Percentiles rank a stretch among this genome's conserved stretches.
Evolutionary conservation across 2,797 vertebrate species (phyloP).

Genomic region (Bucorvus abyssinicus): DNA sequence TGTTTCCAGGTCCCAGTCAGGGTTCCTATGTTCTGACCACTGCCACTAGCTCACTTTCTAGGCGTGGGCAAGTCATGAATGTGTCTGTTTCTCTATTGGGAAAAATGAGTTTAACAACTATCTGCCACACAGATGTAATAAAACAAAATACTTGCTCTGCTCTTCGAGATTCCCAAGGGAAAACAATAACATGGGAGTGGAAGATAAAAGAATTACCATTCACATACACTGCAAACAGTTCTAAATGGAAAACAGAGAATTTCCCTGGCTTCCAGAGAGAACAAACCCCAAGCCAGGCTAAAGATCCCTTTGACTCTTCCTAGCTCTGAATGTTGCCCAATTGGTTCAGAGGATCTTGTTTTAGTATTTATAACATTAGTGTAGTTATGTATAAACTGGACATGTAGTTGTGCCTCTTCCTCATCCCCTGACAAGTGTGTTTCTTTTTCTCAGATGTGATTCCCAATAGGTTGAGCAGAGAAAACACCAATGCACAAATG

Average conservation of each 20-base stretch:
- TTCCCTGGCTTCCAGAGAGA: neutral
- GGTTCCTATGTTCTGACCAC: neutral
- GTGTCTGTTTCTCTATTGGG: neutral
- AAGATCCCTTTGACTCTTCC: neutral
- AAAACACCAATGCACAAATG: neutral
- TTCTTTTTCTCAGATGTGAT: neutral
- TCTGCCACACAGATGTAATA: neutral
- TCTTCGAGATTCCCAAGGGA: neutral
- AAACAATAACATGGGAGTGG: neutral
- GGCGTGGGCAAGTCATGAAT: neutral
- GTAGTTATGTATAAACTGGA: neutral
- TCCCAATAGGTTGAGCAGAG: neutral
- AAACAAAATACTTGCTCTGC: neutral
- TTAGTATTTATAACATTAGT: neutral
- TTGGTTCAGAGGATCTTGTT: neutral
- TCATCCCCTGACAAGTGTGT: neutral
- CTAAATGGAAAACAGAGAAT: neutral
- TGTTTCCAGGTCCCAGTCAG: neutral
- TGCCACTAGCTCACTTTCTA: neutral
- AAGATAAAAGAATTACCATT: neutral
- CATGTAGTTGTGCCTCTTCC: neutral
- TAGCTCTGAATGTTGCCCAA: neutral
- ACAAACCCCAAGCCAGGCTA: neutral
- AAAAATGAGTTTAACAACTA: neutral
- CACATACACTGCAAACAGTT: neutral